Percentiles rank a stretch among this genome's conserved stretches.
Conservation (phyloP, 2,113 vertebrate species). For the Eleginops maclovinus region DNA sequence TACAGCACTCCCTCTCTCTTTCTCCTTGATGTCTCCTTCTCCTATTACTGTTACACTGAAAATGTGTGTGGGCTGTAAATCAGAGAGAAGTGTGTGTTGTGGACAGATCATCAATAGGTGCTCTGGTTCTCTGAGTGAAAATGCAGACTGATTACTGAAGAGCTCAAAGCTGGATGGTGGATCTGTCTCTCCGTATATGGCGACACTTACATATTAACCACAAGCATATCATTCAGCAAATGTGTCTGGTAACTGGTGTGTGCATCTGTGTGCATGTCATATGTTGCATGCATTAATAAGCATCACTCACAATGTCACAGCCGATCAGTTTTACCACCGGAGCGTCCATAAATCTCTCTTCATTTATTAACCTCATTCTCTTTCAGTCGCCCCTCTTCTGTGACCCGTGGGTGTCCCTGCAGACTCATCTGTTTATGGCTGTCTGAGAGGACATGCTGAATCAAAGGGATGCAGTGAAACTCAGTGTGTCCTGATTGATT, state of each 20-base stretch:
- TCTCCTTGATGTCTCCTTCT: conserved; percentile 64
- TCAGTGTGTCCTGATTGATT: conserved; percentile 26
- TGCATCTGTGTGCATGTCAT: conserved; percentile 22
- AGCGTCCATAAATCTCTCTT: conserved; percentile 65
- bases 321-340: conserved; percentile 64
- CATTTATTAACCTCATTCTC: conserved; percentile 52
- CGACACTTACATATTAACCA: background rate
- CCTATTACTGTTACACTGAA: conserved; percentile 43
- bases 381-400: conserved; percentile 21
- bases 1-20: conserved; percentile 17
- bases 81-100: conserved; percentile 25
- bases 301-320: conserved; percentile 58
- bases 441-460: conserved; percentile 38
- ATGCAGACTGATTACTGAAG: conserved; percentile 38
- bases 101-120: conserved; percentile 50
- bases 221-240: conserved; percentile 11
- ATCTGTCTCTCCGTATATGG: background rate
- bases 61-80: conserved; percentile 25
- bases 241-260: conserved; percentile 6
- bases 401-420: conserved; percentile 22
- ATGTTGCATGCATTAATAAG: conserved; percentile 49
- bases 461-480: conserved; percentile 35
- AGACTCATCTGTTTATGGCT: conserved; percentile 53
- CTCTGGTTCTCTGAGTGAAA: conserved; percentile 23
- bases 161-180: conserved; percentile 4